A percentile compares a stretch with the other conserved stretches of the same genome.
Evolutionary conservation across 2,113 vertebrate species (phyloP).

Genomic region (Edolisoma coerulescens): DNA sequence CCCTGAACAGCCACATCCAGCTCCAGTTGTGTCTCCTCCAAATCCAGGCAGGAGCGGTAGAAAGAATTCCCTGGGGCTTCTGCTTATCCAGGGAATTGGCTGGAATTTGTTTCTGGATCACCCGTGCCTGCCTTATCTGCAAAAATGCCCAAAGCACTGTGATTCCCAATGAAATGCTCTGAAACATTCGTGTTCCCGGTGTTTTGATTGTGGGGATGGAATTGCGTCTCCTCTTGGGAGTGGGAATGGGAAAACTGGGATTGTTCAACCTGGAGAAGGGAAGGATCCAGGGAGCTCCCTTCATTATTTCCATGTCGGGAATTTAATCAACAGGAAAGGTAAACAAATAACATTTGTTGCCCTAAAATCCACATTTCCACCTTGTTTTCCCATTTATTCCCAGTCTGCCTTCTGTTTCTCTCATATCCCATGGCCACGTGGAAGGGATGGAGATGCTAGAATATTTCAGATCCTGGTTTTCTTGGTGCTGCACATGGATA

Average conservation of each 20-base stretch:
- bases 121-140: neutral
- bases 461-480: neutral
- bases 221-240: neutral
- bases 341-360: neutral
- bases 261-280: neutral
- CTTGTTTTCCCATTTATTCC: neutral
- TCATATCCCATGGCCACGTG: rapidly evolving
- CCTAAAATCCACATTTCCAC: neutral
- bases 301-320: neutral
- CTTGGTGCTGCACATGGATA: no score
- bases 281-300: rapidly evolving
- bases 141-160: neutral
- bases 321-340: neutral
- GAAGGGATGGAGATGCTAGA: neutral
- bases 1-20: neutral
- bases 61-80: neutral
- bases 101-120: neutral
- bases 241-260: neutral
- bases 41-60: neutral
- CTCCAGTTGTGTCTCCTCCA: neutral
- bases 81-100: neutral
- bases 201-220: neutral
- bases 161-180: neutral
- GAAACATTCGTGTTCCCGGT: neutral
- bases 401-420: neutral